Conservation (phyloP, 2,113 vertebrate species). For the Paraplagusia blochii region DNA sequence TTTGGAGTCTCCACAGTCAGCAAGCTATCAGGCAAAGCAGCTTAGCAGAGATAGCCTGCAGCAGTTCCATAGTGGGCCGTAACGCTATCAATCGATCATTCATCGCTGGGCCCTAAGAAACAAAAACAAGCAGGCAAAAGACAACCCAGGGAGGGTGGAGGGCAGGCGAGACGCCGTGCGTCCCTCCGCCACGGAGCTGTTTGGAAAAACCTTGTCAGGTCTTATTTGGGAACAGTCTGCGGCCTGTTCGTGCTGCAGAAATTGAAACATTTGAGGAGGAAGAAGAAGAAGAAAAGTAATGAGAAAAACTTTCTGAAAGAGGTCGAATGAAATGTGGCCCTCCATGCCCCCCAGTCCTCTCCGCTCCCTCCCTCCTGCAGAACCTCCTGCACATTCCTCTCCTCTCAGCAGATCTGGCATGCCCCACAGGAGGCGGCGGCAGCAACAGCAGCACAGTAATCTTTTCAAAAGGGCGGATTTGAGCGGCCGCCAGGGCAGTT, state of each 20-base stretch:
- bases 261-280: slow-evolving; percentile 63
- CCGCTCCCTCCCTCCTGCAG: slow-evolving; percentile 38
- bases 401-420: slow-evolving; percentile 74
- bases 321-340: slow-evolving; percentile 69
- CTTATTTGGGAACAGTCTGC: slow-evolving; percentile 64
- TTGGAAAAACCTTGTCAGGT: slow-evolving; percentile 67
- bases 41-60: slow-evolving; percentile 61
- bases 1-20: slow-evolving; percentile 63
- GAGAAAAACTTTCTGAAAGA: slow-evolving; percentile 72
- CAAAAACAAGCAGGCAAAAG: slow-evolving; percentile 65
- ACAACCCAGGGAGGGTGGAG: slow-evolving; percentile 33
- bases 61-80: slow-evolving; percentile 53
- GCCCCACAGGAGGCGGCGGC: slow-evolving; percentile 72
- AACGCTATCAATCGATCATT: slow-evolving; percentile 70
- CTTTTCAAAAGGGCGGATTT: slow-evolving; percentile 79
- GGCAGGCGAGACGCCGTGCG: slow-evolving; percentile 45
- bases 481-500: slow-evolving; percentile 72
- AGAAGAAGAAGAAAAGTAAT: slow-evolving; percentile 66
- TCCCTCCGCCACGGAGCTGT: slow-evolving; percentile 46
- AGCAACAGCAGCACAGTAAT: slow-evolving; percentile 76
- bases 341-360: slow-evolving; percentile 28
- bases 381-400: slow-evolving; percentile 72
- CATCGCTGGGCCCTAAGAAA: slow-evolving; percentile 67
- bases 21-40: slow-evolving; percentile 66
- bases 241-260: slow-evolving; percentile 58